Percentiles rank a stretch among this genome's conserved stretches.
Conservation (phyloP, 2,113 vertebrate species). For the Perca flavescens region DNA sequence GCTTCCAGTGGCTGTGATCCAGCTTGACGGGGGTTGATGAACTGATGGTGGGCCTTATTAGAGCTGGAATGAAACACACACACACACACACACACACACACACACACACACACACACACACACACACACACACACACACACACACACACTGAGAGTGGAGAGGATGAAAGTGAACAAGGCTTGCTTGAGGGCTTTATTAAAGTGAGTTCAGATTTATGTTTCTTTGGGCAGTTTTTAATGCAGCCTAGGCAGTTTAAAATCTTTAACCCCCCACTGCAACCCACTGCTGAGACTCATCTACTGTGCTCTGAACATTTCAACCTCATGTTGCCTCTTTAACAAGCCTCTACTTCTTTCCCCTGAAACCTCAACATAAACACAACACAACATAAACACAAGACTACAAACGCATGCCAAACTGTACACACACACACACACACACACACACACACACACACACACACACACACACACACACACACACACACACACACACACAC, state of each 20-base stretch:
- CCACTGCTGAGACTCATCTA: conserved; percentile 18
- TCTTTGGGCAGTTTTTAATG: conserved; percentile 41
- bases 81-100: conserved; percentile 17
- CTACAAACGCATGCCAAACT: neutral
- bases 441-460: neutral
- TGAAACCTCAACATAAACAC: conserved; percentile 38
- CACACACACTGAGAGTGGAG: neutral
- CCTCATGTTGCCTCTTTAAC: conserved; percentile 27
- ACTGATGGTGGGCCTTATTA: conserved; percentile 18
- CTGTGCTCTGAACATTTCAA: conserved; percentile 13
- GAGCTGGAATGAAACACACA: conserved; percentile 17
- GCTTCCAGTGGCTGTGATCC: conserved; percentile 25
- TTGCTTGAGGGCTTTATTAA: conserved; percentile 22
- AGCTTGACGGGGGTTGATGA: conserved; percentile 17
- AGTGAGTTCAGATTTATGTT: conserved; percentile 32
- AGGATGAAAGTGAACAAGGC: conserved; percentile 31
- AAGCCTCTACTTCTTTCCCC: neutral
- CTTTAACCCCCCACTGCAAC: conserved; percentile 2
- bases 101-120: neutral
- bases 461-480: neutral
- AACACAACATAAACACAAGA: conserved; percentile 31
- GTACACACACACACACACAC: neutral
- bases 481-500: neutral
- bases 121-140: neutral
- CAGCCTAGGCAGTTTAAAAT: conserved; percentile 14